A percentile compares a stretch with the other conserved stretches of the same genome.
Conservation (phyloP, 2,113 vertebrate species). For the Pipra filicauda region DNA sequence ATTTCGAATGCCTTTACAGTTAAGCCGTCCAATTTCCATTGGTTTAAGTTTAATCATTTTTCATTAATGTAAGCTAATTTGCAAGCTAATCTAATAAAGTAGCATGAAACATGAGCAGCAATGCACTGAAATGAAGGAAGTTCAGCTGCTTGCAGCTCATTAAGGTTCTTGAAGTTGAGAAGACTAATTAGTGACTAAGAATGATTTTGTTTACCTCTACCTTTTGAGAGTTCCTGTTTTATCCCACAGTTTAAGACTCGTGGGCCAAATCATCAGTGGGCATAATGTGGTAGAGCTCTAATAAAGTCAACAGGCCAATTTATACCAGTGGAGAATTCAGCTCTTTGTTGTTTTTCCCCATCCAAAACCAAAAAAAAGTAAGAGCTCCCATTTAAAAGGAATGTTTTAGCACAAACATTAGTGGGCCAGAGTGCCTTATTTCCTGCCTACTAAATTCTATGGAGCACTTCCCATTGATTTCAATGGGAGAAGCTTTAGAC, state of each 20-base stretch:
- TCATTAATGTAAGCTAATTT: slow-evolving; percentile 65
- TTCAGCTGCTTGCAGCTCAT: slow-evolving; percentile 46
- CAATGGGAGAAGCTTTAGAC: not conserved
- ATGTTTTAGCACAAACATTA: not conserved
- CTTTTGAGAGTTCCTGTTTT: slow-evolving; percentile 41
- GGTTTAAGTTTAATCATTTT: slow-evolving; percentile 61
- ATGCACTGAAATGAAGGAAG: slow-evolving; percentile 42
- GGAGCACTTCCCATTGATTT: not conserved
- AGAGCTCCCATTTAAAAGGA: not conserved
- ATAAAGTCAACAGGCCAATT: not conserved
- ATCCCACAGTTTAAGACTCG: slow-evolving; percentile 13
- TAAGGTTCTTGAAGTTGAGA: slow-evolving; percentile 52
- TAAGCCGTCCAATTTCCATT: slow-evolving; percentile 59
- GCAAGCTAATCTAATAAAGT: slow-evolving; percentile 67
- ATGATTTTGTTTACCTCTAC: slow-evolving; percentile 50
- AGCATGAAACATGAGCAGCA: slow-evolving; percentile 55
- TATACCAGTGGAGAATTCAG: not conserved
- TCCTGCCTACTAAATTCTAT: not conserved
- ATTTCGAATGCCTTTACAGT: slow-evolving; percentile 45
- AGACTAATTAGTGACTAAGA: slow-evolving; percentile 55
- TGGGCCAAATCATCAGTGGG: not conserved
- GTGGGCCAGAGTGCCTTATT: not conserved
- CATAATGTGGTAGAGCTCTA: not conserved
- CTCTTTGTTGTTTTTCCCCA: not conserved
- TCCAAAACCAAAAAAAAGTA: not conserved